These are phyloP conservation scores for Leiothrix lutea DNA, from an alignment of 2,113 vertebrate genomes.

Conservation along the genomic window DNA sequence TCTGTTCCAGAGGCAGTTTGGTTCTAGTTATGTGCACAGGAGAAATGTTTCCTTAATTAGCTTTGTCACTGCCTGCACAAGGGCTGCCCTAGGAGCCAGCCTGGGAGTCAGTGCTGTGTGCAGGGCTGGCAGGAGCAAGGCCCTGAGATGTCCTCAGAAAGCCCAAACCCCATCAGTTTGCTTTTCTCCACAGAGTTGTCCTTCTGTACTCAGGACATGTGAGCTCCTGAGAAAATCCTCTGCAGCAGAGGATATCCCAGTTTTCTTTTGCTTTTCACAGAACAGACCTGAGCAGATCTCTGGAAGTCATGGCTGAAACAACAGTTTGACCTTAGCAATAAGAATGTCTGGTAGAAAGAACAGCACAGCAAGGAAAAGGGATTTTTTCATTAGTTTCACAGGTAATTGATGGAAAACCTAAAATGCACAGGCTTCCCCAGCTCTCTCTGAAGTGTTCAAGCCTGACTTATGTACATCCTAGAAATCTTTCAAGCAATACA, in stretches of 20 bases:
- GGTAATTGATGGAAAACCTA: not conserved
- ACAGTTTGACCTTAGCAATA: not conserved
- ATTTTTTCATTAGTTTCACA: not conserved
- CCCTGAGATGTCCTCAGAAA: not conserved
- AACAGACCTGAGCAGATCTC: not conserved
- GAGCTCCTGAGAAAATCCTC: not conserved
- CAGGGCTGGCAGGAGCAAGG: not conserved
- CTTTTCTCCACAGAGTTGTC: not conserved
- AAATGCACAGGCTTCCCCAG: not conserved
- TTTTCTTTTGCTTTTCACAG: not conserved
- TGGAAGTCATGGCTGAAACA: not conserved
- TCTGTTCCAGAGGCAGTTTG: not conserved
- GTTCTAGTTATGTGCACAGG: not conserved
- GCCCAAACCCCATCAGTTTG: not conserved
- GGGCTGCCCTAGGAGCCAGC: not conserved
- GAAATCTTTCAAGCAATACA: not conserved
- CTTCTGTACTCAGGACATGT: accelerated
- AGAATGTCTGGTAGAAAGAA: not conserved
- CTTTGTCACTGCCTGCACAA: not conserved
- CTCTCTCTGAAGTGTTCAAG: not conserved
- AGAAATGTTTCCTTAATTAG: slow-evolving; percentile 18
- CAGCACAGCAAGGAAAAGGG: not conserved
- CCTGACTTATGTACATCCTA: not conserved
- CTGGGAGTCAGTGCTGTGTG: not conserved
- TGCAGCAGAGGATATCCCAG: not conserved